phyloP scores from a whole-genome alignment of 2,113 vertebrate species.

The Mesitornis unicolor region DNA sequence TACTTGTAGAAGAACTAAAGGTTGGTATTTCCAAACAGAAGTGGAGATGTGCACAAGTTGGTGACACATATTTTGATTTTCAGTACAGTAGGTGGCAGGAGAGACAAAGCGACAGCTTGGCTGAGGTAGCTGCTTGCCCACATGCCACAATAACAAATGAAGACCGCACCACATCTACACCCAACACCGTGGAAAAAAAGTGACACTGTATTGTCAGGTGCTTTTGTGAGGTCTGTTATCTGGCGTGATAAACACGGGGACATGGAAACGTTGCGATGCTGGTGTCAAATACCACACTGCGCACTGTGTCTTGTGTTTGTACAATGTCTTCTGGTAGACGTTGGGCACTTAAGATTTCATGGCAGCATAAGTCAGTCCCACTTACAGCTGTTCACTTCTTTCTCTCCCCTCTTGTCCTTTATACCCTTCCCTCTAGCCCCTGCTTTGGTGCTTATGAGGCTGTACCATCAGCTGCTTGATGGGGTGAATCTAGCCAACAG shows the following conservation, averaged over 20 bases:
- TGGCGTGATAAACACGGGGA: background rate
- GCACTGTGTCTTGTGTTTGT: background rate
- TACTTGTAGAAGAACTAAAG: background rate
- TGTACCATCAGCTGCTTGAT: background rate
- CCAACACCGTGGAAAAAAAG: background rate
- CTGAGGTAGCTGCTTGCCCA: background rate
- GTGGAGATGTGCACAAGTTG: accelerated
- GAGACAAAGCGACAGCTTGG: background rate
- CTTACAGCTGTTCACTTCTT: accelerated
- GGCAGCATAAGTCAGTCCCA: background rate
- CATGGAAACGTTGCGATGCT: accelerated
- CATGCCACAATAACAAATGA: background rate
- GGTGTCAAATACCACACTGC: background rate
- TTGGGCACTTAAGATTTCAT: background rate
- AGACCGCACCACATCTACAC: background rate
- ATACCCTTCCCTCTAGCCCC: background rate
- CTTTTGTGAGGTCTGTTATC: background rate
- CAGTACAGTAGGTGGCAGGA: conserved; percentile 13
- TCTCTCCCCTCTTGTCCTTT: background rate
- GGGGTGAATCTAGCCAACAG: background rate
- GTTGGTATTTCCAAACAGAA: background rate
- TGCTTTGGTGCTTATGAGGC: background rate
- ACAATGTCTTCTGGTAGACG: accelerated
- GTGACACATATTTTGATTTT: background rate
- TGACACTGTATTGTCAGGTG: background rate